Base-by-base conservation (phyloP, 2,797 vertebrate species). In the Euthynnus affinis region DNA sequence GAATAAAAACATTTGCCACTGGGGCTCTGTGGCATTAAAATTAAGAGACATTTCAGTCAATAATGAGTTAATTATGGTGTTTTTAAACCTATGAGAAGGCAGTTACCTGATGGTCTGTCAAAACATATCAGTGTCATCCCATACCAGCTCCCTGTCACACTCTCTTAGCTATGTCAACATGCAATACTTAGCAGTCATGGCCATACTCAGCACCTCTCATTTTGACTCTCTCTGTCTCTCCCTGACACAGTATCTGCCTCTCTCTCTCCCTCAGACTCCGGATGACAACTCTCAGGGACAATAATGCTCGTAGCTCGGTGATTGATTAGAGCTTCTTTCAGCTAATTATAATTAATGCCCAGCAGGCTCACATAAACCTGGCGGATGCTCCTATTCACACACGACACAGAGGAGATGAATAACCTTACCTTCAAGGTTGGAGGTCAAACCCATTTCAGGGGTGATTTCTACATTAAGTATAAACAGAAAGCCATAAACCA, bases 321-420 rank as follows among this genome's bases (percentile, higher is more conserved):
- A 92, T 87, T 91, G 91, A 91, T 91, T 83, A 62, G 40, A 71
- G 82, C 65, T 67, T 83, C 78, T 89, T 85, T 76, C 66, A 80
- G 70, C 60, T 78, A 85, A 85, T 91, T 89, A 88, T 89, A 91
- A 91, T 87, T 81, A 81, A 89, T 80, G 83, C 74, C 73, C 34
- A 25, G 78, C 75, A 89, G 86, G 74, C 90, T 82, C 72, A 71
- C 83, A 83, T 82, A 84, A 82, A 87, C 74, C 63, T 78, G 75
- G 72, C 3, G 37, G 72, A 88, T 56, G 74, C 68, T 81, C 51
- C 53, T 53, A 56, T 88, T 78, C 59, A 40, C 62, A 42, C 52
- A 65, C 29, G 22, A 81, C 1, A 3, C 34, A 62, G 53, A 71
- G 20, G 61, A 73, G 73, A 87, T 80, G 61, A 72, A 89, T 84